A percentile compares a stretch with the other conserved stretches of the same genome.
Conservation (phyloP, 2,888 invertebrate genomes). For the Oithona nana region DNA sequence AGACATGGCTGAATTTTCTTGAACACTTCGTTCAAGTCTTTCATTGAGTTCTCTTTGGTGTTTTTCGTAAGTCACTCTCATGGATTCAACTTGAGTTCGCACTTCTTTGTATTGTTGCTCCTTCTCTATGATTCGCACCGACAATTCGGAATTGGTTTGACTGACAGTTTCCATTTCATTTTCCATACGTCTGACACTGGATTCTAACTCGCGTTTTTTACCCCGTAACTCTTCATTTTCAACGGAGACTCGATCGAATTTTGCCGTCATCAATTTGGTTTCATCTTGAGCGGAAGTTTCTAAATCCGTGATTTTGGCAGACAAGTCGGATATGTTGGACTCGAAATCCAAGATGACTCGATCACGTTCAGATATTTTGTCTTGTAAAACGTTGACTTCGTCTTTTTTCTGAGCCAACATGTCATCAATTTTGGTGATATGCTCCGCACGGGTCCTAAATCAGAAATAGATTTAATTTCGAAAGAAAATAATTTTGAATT, state of each 20-base stretch:
- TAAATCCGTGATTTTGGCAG: neutral
- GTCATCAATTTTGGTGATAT: conserved; percentile 12
- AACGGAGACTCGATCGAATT: neutral
- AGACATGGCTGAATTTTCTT: neutral
- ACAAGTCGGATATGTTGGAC: neutral
- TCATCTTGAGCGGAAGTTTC: neutral
- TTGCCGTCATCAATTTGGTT: neutral
- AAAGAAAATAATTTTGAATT: too few species aligned
- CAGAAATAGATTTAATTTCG: too few species aligned
- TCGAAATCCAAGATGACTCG: conserved; percentile 8
- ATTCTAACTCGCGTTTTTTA: conserved; percentile 12
- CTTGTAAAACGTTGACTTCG: conserved; percentile 14
- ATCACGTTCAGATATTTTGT: conserved; percentile 7
- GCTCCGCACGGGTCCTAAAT: neutral
- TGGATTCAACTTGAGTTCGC: neutral
- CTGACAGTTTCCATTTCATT: conserved; percentile 1
- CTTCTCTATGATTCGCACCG: conserved; percentile 4
- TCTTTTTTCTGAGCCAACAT: neutral
- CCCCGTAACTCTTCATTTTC: conserved; percentile 9
- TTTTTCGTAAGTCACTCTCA: conserved; percentile 10
- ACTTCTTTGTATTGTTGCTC: conserved; percentile 8
- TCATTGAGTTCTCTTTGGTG: conserved; percentile 6
- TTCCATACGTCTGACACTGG: neutral
- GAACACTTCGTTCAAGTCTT: neutral
- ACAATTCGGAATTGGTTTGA: conserved; percentile 2